These are phyloP conservation scores for Eristalis intricaria DNA, from an alignment of 2,888 invertebrate species.

Conservation along the genomic window DNA sequence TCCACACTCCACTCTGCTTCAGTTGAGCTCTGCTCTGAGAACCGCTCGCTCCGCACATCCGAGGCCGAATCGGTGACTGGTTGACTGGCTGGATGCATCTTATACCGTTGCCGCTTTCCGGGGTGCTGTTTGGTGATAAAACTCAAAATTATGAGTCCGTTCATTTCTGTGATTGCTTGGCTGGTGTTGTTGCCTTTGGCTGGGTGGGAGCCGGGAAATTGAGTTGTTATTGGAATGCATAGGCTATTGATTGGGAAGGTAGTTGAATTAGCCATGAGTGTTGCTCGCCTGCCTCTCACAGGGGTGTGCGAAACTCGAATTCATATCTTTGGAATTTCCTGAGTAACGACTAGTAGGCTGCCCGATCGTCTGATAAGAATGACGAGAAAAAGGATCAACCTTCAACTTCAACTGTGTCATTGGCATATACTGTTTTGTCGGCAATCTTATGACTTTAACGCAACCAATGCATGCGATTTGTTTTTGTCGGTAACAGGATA, in stretches of 20 bases:
- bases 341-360: background rate
- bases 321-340: background rate
- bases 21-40: constrained; percentile 1
- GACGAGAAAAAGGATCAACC: too few relatives aligned
- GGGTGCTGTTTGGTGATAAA: constrained; percentile 54
- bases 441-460: too few relatives aligned
- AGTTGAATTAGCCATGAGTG: background rate
- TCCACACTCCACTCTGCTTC: constrained; percentile 2
- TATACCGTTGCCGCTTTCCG: constrained; percentile 3
- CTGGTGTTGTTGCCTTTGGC: constrained; percentile 6
- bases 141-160: constrained; percentile 54
- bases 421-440: too few relatives aligned
- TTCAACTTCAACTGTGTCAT: too few relatives aligned
- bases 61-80: background rate
- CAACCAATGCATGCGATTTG: too few relatives aligned
- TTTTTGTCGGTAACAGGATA: too few relatives aligned
- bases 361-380: too few relatives aligned
- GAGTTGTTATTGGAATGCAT: constrained; percentile 29
- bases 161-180: constrained; percentile 28
- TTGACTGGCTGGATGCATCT: constrained; percentile 1
- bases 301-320: background rate
- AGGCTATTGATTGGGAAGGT: background rate
- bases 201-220: constrained; percentile 34
- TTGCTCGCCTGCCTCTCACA: background rate
- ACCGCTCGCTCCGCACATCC: background rate